Conservation (phyloP, 2,888 invertebrate genomes). For the Lagria hirta region DNA sequence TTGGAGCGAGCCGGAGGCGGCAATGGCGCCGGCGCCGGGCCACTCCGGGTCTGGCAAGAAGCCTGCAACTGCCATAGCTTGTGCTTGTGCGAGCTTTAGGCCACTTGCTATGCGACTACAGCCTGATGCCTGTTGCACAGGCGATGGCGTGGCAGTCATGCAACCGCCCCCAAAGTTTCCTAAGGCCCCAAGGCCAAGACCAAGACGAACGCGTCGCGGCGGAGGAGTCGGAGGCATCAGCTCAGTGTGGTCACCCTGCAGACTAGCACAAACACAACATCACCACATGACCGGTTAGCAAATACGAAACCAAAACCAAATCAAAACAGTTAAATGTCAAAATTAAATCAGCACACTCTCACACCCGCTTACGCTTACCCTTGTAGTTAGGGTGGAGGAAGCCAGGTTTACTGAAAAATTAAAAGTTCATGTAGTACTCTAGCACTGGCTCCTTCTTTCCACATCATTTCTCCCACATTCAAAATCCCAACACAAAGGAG, state of each 20-base stretch:
- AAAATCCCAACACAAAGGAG: conserved; percentile 26
- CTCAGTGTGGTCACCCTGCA: conserved; percentile 64
- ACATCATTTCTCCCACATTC: conserved; percentile 28
- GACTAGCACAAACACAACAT: conserved; percentile 55
- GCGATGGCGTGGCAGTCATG: conserved; percentile 46
- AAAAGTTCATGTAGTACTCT: conserved; percentile 39
- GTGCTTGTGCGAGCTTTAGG: conserved; percentile 69
- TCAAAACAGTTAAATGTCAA: conserved; percentile 36
- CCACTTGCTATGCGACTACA: conserved; percentile 67
- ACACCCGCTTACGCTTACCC: conserved; percentile 58
- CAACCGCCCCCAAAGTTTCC: conserved; percentile 45
- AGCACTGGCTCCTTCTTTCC: conserved; percentile 22
- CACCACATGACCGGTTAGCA: conserved; percentile 47
- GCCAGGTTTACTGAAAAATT: conserved; percentile 57
- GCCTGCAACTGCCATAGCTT: conserved; percentile 72
- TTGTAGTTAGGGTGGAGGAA: conserved; percentile 63
- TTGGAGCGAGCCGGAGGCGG: conserved; percentile 30
- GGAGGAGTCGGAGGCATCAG: conserved; percentile 64
- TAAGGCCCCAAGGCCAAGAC: conserved; percentile 37
- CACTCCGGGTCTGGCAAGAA: conserved; percentile 59
- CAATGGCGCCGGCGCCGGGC: conserved; percentile 32
- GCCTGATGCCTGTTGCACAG: conserved; percentile 51
- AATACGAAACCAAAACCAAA: conserved; percentile 36
- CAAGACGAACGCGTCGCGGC: conserved; percentile 56
- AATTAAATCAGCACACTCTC: conserved; percentile 45